These are phyloP conservation scores for Sphaeramia orbicularis DNA, from an alignment of 2,797 vertebrate genomes.

Conservation along the genomic window DNA sequence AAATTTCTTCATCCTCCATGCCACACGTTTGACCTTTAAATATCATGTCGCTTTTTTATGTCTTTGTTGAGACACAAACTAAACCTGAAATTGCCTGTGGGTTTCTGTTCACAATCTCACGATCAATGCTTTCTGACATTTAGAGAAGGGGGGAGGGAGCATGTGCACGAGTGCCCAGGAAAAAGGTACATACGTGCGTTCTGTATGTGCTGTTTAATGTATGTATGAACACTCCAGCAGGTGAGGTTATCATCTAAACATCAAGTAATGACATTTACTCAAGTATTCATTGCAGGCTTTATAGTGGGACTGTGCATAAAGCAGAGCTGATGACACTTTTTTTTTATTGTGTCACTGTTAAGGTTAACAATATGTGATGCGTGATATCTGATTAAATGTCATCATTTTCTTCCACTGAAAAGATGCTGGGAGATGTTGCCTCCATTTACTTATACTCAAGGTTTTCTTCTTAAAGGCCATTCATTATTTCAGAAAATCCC, in stretches of 20 bases:
- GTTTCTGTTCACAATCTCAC: slow-evolving; percentile 56
- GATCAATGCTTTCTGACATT: slow-evolving; percentile 79
- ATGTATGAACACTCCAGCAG: slow-evolving; percentile 7
- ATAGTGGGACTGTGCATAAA: neutral
- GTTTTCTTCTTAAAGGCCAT: neutral
- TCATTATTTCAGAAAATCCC: neutral
- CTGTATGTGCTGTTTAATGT: slow-evolving; percentile 18
- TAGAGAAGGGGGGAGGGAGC: neutral
- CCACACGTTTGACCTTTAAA: slow-evolving; percentile 69
- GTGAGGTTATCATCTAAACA: slow-evolving; percentile 10
- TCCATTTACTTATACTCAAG: neutral
- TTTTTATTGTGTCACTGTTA: neutral
- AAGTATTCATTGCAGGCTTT: neutral
- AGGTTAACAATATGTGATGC: neutral
- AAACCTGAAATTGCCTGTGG: slow-evolving; percentile 63
- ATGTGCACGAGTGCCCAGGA: neutral
- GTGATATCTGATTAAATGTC: slow-evolving; percentile 5
- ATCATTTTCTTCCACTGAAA: too few relatives aligned
- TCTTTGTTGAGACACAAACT: slow-evolving; percentile 59
- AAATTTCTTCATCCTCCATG: neutral
- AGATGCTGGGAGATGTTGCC: neutral
- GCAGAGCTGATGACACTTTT: neutral
- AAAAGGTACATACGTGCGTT: neutral
- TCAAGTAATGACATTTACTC: slow-evolving; percentile 17
- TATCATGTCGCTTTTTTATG: slow-evolving; percentile 39